phyloP scores from a whole-genome alignment of 1,140 invertebrate genomes.

The Bombus soroeensis region DNA sequence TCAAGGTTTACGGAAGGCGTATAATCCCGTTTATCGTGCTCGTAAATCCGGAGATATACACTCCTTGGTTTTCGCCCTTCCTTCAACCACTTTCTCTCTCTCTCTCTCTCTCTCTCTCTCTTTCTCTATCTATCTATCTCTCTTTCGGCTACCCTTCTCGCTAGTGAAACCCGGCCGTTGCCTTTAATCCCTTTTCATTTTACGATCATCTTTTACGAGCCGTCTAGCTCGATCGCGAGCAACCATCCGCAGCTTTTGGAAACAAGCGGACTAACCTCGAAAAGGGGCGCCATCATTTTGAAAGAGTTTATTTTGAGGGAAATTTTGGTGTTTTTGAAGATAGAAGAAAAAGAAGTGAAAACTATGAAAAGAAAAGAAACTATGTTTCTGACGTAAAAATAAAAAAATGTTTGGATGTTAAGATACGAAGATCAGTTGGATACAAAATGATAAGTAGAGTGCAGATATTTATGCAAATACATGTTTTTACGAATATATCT shows the following conservation, averaged over 20 bases:
- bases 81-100: neutral
- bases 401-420: too few species aligned
- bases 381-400: too few species aligned
- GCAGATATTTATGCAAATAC: too few species aligned
- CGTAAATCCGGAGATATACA: conserved; percentile 77
- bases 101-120: too few species aligned
- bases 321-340: neutral
- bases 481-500: too few species aligned
- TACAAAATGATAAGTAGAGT: too few species aligned
- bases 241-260: conserved; percentile 54
- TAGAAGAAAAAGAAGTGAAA: too few species aligned
- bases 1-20: conserved; percentile 74
- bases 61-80: conserved; percentile 49
- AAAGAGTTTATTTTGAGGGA: neutral
- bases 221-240: conserved; percentile 54
- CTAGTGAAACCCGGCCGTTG: conserved; percentile 52
- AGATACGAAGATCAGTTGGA: too few species aligned
- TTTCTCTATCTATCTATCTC: neutral
- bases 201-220: conserved; percentile 76
- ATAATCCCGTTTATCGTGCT: conserved; percentile 78
- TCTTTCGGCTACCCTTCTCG: conserved; percentile 23
- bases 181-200: conserved; percentile 76
- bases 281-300: neutral
- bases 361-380: too few species aligned
- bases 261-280: conserved; percentile 29